Evolutionary conservation across 2,797 vertebrate genomes (phyloP).

Genomic region (Heterohyrax brucei): DNA sequence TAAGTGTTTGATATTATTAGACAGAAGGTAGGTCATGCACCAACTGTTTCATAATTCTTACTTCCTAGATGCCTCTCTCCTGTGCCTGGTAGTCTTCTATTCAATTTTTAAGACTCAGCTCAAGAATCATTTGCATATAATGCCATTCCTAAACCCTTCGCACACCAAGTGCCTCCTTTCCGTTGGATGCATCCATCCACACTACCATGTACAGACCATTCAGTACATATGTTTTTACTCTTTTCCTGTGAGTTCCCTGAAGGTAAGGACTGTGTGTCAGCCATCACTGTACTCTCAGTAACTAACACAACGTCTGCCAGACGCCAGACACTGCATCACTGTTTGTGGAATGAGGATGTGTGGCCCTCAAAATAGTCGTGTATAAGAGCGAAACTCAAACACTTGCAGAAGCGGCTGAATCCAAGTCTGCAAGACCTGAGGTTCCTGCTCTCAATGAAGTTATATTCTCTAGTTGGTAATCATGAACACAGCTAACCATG

Average conservation of each 20-base stretch:
- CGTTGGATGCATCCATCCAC: background rate
- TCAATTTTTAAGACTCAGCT: constrained; percentile 49
- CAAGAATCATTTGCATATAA: constrained; percentile 10
- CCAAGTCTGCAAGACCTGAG: background rate
- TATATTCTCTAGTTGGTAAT: background rate
- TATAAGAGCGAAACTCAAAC: background rate
- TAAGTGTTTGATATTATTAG: constrained; percentile 40
- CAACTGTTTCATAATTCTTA: constrained; percentile 63
- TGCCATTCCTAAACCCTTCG: constrained; percentile 20
- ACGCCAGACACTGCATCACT: background rate
- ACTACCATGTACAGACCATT: background rate
- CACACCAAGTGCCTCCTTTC: background rate
- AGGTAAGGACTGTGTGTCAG: background rate
- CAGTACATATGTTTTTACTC: background rate
- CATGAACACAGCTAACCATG: background rate
- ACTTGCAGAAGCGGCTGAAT: background rate
- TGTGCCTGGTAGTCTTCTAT: constrained; percentile 8
- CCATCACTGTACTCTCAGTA: background rate
- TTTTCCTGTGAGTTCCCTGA: constrained; percentile 11
- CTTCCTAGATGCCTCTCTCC: constrained; percentile 40
- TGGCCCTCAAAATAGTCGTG: background rate
- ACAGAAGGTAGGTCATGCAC: constrained; percentile 22
- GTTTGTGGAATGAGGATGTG: background rate
- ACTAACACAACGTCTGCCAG: background rate
- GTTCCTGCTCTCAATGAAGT: background rate